Conservation (phyloP, 1,140 invertebrate genomes). For the Aphis craccivora region DNA sequence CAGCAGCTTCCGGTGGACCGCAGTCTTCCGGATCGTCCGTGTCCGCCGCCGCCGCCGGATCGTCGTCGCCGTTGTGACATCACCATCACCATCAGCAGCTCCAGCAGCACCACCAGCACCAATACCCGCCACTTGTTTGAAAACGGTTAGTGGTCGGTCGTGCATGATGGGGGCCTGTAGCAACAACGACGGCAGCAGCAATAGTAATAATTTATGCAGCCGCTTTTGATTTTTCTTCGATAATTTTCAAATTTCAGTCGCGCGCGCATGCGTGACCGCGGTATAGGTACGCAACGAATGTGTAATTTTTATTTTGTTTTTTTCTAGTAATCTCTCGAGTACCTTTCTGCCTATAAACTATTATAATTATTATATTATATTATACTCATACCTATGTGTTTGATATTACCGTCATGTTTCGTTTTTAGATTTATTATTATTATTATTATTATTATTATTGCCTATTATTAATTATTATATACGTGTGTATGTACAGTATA, state of each 20-base stretch:
- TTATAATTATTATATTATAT: constrained; percentile 33
- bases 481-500: constrained; percentile 20
- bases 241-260: not conserved
- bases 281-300: not conserved
- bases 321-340: constrained; percentile 46
- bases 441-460: not conserved
- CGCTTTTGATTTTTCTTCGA: not conserved
- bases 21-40: not conserved
- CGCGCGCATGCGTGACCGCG: not conserved
- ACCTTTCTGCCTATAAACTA: constrained; percentile 35
- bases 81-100: constrained; percentile 24
- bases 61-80: constrained; percentile 45
- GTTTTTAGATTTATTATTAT: constrained; percentile 46
- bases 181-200: not conserved
- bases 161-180: not conserved
- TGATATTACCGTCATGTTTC: constrained; percentile 1
- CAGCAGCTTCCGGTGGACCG: not conserved
- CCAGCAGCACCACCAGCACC: constrained; percentile 25
- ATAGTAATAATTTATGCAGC: not conserved
- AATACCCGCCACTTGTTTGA: constrained; percentile 38
- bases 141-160: not conserved
- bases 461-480: not conserved
- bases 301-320: constrained; percentile 26
- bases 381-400: constrained; percentile 19
- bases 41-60: constrained; percentile 10